These are phyloP conservation scores for Leptestheria dahalacensis DNA, from an alignment of 1,140 invertebrate genomes.

Conservation along the genomic window DNA sequence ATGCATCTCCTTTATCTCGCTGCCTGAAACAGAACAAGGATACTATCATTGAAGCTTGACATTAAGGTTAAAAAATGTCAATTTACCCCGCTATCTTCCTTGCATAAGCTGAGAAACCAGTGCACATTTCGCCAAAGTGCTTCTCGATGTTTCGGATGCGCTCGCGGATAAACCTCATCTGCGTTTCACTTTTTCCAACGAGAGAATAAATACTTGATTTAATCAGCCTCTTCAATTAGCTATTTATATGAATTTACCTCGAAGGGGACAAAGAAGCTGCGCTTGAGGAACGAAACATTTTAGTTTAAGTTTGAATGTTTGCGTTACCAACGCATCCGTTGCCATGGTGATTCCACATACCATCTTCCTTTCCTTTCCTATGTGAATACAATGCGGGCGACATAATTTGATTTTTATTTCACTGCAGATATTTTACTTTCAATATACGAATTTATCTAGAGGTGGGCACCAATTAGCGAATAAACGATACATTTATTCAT, in stretches of 20 bases:
- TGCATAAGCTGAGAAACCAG: slow-evolving; percentile 4
- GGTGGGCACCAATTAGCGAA: too few species aligned
- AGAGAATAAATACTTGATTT: too few species aligned
- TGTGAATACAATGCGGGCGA: too few species aligned
- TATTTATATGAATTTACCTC: too few species aligned
- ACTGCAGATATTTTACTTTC: too few species aligned
- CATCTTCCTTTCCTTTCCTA: too few species aligned
- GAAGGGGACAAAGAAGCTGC: slow-evolving; percentile 2
- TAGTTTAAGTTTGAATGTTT: background rate
- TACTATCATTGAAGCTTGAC: background rate
- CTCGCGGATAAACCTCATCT: slow-evolving; percentile 4
- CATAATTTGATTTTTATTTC: too few species aligned
- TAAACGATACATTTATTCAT: too few species aligned
- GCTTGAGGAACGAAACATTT: slow-evolving; percentile 15
- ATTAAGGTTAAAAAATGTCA: background rate
- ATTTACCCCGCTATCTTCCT: slow-evolving; percentile 12
- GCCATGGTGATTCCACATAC: too few species aligned
- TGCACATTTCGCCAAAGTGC: slow-evolving; percentile 12
- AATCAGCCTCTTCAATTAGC: too few species aligned
- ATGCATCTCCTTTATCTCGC: slow-evolving; percentile 10
- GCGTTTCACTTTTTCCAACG: slow-evolving; percentile 1
- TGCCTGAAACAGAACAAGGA: background rate
- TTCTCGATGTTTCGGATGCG: slow-evolving; percentile 9
- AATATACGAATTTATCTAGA: too few species aligned
- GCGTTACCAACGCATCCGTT: background rate